Conservation (phyloP, 2,888 invertebrate genomes). For the Drosophila limbata region DNA sequence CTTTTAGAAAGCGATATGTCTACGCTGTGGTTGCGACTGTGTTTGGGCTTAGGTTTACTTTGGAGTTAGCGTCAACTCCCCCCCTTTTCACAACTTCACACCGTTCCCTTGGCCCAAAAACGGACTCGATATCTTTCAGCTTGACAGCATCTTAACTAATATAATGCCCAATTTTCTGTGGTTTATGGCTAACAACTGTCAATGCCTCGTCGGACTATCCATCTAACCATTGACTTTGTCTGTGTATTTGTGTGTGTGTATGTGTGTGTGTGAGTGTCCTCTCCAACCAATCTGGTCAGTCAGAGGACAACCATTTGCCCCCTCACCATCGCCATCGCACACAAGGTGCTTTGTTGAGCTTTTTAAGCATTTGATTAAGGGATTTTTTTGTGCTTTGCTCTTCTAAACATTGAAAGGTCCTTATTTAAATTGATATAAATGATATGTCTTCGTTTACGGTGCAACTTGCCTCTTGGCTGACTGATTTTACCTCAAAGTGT, state of each 20-base stretch:
- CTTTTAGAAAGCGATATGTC: conserved; percentile 63
- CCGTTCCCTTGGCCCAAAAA: not conserved
- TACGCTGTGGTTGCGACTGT: conserved; percentile 14
- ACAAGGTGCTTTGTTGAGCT: conserved; percentile 63
- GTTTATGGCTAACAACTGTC: conserved; percentile 83
- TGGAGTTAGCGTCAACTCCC: conserved; percentile 21
- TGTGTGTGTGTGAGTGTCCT: conserved; percentile 10
- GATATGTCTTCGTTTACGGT: conserved; percentile 61
- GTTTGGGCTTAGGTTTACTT: conserved; percentile 24
- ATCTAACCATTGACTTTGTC: conserved; percentile 50
- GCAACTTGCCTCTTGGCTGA: conserved; percentile 29
- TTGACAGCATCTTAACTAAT: conserved; percentile 83
- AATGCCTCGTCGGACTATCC: conserved; percentile 70
- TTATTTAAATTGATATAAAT: conserved; percentile 84
- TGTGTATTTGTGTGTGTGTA: not conserved
- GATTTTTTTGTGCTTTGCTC: conserved; percentile 51
- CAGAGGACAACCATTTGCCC: conserved; percentile 6
- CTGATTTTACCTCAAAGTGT: conserved; percentile 43
- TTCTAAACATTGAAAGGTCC: conserved; percentile 74
- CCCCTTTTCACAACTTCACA: conserved; percentile 5
- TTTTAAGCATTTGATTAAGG: conserved; percentile 73
- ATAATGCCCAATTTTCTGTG: conserved; percentile 83
- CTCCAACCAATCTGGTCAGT: conserved; percentile 41
- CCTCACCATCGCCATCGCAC: conserved; percentile 17
- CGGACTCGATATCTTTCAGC: conserved; percentile 70